These are phyloP conservation scores for Cydia pomonella DNA, from an alignment of 1,140 invertebrate genomes.

Conservation along the genomic window DNA sequence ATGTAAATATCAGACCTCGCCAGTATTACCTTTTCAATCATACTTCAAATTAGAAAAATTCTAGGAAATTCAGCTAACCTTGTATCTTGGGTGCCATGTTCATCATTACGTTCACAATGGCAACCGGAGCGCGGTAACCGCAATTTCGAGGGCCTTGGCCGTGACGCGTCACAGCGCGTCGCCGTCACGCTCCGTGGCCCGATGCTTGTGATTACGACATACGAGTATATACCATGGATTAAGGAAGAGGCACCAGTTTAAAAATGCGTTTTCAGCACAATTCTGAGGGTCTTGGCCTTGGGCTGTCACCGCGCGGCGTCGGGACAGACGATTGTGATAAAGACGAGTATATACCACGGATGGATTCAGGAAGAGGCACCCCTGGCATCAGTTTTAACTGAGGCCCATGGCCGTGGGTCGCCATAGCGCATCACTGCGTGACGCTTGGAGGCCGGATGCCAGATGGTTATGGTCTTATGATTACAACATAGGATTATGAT, in stretches of 20 bases:
- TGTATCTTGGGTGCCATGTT: constrained; percentile 9
- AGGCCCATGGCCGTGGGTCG: too few relatives aligned
- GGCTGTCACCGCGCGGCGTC: background rate
- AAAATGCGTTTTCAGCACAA: background rate
- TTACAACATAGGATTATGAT: too few relatives aligned
- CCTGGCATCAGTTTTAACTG: too few relatives aligned
- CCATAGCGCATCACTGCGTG: too few relatives aligned
- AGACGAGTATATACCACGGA: too few relatives aligned
- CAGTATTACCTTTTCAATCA: background rate
- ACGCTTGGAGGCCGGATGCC: too few relatives aligned
- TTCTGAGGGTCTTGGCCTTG: background rate
- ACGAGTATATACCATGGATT: background rate
- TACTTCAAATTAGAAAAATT: background rate
- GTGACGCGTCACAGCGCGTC: background rate
- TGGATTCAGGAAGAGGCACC: too few relatives aligned
- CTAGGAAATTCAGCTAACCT: background rate
- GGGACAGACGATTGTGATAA: too few relatives aligned
- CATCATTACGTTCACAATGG: background rate
- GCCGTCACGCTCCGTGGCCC: background rate
- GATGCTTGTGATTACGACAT: background rate
- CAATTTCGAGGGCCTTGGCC: constrained; percentile 26
- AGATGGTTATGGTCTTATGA: too few relatives aligned
- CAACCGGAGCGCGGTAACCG: constrained; percentile 7
- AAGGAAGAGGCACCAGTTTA: background rate
- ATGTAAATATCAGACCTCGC: background rate